A percentile compares a stretch with the other conserved stretches of the same genome.
These are phyloP conservation scores for Actias luna DNA, from an alignment of 2,888 invertebrate genomes.

Conservation along the genomic window DNA sequence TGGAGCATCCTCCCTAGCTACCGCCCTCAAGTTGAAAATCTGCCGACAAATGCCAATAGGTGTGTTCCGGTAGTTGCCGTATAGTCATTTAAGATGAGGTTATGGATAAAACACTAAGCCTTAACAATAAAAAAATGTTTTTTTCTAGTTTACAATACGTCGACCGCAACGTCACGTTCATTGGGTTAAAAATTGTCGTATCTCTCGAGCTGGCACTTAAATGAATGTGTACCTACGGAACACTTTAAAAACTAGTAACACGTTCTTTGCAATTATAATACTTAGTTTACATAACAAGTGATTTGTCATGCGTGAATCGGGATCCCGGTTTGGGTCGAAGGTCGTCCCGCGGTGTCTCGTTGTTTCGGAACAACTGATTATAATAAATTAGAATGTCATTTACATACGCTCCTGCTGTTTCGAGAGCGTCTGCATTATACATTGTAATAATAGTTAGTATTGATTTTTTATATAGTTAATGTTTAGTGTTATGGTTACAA, in stretches of 20 bases:
- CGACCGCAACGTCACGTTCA: too few species aligned
- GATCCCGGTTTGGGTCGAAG: slow-evolving; percentile 7
- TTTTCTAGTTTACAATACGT: too few species aligned
- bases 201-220: too few species aligned
- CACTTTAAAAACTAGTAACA: slow-evolving; percentile 3
- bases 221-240: neutral
- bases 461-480: neutral
- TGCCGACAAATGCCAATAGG: too few species aligned
- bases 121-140: too few species aligned
- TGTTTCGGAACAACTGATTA: slow-evolving; percentile 11
- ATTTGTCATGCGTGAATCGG: slow-evolving; percentile 9
- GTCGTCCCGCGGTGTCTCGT: slow-evolving; percentile 6
- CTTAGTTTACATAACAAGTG: slow-evolving; percentile 11
- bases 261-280: neutral
- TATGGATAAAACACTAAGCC: too few species aligned
- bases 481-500: neutral
- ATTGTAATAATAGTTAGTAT: neutral
- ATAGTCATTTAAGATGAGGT: too few species aligned
- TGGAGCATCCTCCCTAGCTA: too few species aligned
- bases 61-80: too few species aligned
- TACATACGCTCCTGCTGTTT: slow-evolving; percentile 2
- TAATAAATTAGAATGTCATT: slow-evolving; percentile 11
- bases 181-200: too few species aligned
- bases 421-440: neutral
- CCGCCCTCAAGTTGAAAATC: too few species aligned